phyloP scores from a whole-genome alignment of 2,113 vertebrate species.

The Microtus richardsoni region DNA sequence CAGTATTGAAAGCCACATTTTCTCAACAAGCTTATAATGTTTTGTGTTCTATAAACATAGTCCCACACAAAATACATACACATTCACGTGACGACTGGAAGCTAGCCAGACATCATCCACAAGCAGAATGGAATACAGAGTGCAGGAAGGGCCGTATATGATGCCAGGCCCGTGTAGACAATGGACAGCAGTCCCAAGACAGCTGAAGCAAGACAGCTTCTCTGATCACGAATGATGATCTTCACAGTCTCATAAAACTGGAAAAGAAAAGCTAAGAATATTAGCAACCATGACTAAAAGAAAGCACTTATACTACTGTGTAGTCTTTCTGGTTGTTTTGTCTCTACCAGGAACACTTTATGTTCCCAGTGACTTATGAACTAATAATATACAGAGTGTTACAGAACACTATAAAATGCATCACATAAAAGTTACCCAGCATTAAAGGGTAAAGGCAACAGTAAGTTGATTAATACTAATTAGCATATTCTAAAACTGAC shows the following conservation, averaged over 20 bases:
- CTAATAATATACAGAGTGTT: background rate
- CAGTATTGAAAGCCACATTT: conserved; percentile 73
- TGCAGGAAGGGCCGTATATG: conserved; percentile 92
- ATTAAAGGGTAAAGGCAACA: conserved; percentile 26
- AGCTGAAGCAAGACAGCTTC: conserved; percentile 89
- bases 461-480: background rate
- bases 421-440: background rate
- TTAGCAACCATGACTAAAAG: conserved; percentile 49
- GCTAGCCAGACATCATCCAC: conserved; percentile 97
- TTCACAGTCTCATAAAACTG: conserved; percentile 95
- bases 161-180: conserved; percentile 89
- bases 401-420: background rate
- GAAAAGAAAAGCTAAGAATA: conserved; percentile 70
- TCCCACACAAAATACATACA: conserved; percentile 69
- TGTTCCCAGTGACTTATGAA: background rate
- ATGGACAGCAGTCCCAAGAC: conserved; percentile 91
- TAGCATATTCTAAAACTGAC: conserved; percentile 36
- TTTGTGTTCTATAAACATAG: conserved; percentile 81
- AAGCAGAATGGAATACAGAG: conserved; percentile 92
- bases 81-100: background rate
- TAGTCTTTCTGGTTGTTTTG: background rate
- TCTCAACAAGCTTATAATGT: conserved; percentile 35
- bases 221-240: conserved; percentile 94
- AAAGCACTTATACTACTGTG: background rate
- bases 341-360: background rate